phyloP scores from a whole-genome alignment of 2,113 vertebrate genomes.

The Bubo blakistoni region DNA sequence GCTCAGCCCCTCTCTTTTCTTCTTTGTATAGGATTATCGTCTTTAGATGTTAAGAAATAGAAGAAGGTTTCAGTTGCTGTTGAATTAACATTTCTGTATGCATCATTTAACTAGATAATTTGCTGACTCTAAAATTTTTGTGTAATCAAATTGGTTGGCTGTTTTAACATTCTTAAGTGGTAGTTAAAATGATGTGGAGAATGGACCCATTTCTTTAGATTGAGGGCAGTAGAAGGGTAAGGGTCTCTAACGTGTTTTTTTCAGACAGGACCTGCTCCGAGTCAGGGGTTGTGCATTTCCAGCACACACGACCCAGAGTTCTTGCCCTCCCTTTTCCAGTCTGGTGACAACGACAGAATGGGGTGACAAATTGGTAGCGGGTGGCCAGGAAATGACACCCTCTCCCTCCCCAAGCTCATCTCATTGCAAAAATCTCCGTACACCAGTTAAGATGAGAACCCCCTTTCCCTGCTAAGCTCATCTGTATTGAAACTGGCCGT shows the following conservation, averaged over 20 bases:
- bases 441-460: background rate
- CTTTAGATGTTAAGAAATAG: background rate
- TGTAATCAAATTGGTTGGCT: slow-evolving; percentile 1
- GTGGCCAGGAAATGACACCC: background rate
- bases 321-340: background rate
- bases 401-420: background rate
- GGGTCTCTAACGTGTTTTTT: background rate
- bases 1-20: background rate
- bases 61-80: background rate
- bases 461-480: background rate
- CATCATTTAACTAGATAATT: slow-evolving; percentile 48
- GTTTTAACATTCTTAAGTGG: background rate
- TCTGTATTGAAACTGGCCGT: background rate
- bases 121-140: slow-evolving; percentile 38
- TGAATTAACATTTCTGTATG: slow-evolving; percentile 6
- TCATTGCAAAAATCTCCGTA: background rate
- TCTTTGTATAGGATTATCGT: background rate
- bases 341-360: background rate
- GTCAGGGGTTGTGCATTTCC: background rate
- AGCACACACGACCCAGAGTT: background rate
- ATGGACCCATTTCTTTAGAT: background rate
- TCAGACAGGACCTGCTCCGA: background rate
- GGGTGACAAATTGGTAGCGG: background rate
- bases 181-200: background rate
- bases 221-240: background rate